Percentiles rank a stretch among this genome's conserved stretches.
These are phyloP conservation scores for Paraescarpia echinospica DNA, from an alignment of 1,140 invertebrate species.

Conservation along the genomic window DNA sequence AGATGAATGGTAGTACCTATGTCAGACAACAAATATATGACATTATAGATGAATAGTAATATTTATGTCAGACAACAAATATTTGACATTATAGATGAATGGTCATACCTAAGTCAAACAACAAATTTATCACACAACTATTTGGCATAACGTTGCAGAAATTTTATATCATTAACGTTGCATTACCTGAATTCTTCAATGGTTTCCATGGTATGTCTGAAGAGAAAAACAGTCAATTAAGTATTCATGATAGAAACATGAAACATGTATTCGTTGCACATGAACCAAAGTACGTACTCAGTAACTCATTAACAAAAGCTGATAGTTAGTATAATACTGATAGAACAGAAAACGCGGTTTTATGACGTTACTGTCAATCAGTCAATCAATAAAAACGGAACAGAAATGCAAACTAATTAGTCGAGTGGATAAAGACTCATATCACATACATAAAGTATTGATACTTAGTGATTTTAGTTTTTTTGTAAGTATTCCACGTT, in stretches of 20 bases:
- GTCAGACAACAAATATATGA: too few species aligned
- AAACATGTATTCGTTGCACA: not conserved
- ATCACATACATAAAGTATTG: too few species aligned
- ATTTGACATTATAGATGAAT: too few species aligned
- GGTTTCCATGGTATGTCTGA: not conserved
- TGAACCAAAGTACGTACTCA: not conserved
- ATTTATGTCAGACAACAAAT: too few species aligned
- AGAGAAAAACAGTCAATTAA: not conserved
- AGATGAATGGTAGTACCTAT: too few species aligned
- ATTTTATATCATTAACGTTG: too few species aligned
- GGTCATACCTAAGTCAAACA: not conserved
- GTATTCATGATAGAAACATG: not conserved
- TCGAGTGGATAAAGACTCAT: too few species aligned
- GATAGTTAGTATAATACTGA: not conserved
- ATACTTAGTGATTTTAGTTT: too few species aligned
- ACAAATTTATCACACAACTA: too few species aligned
- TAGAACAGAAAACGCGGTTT: not conserved
- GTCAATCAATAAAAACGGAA: not conserved
- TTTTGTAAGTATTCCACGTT: too few species aligned
- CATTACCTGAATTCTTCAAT: not conserved
- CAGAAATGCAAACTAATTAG: not conserved
- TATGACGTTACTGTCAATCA: not conserved
- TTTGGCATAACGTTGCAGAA: too few species aligned
- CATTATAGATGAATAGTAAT: too few species aligned
- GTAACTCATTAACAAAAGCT: not conserved